Evolutionary conservation across 2,888 invertebrate genomes (phyloP), one percentile per base, ranked within the genome.

Genomic region (Strigamia transsilvanica): DNA sequence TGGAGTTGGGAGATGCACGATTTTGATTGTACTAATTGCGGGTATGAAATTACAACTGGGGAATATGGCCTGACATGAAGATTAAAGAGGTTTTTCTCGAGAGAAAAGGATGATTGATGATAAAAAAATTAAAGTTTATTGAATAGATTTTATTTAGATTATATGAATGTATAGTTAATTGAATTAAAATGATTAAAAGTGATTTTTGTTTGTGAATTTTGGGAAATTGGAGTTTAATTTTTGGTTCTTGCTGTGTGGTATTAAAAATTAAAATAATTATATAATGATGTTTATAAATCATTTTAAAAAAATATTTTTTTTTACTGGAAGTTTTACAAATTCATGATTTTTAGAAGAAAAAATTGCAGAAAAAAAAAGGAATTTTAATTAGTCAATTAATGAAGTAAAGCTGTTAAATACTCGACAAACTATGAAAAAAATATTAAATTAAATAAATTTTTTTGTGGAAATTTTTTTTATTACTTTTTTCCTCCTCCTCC

Each of bases 21-120:
- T 56, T 56, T 56, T 56, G 56, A 56, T 56, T 56, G 56, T 18
- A 18, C 56, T 56, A 56, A 56, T 56, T 56, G 56, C n/a, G 21
- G 56, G 56, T 56, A 56, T 56, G 18, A 56, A 56, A 56, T 56
- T 56, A 56, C 56, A 18, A 56, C 56, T 18, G 3, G 46, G 18
- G 56, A 56, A 56, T 56, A 56, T 18, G 7, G n/a, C 56, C 56
- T 56, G 56, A 56, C 56, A 6, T 18, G n/a, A 46, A 46, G 46
- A 46, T 46, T 46, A n/a, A 46, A 46, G 46, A 46, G 46, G n/a
- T 46, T 46, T n/a, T 46, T 46, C n/a, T 46, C 46, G 46, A 46
- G n/a, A n/a, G 56, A 56, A 56, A 9, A 18, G 10, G 21, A 56
- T 56, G 56, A 56, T 56, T 56, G n/a, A 56, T 56, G 56, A 18